A percentile compares a stretch with the other conserved stretches of the same genome.
Evolutionary conservation across 2,113 vertebrate genomes (phyloP).

Genomic region (Hystrix cristata): DNA sequence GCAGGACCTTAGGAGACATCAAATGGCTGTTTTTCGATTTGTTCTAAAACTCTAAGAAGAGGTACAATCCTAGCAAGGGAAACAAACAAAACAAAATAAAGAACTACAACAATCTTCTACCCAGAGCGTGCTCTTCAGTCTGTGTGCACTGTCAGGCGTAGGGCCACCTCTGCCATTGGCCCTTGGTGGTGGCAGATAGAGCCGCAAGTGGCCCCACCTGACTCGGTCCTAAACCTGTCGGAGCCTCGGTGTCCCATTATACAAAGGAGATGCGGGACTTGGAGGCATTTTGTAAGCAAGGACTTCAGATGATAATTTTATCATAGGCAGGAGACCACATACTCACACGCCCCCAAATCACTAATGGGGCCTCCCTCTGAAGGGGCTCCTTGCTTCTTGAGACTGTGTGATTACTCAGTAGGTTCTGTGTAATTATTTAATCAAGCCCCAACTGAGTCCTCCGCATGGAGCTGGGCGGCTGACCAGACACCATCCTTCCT

Average conservation of each 20-base stretch:
- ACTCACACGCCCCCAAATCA: conserved; percentile 68
- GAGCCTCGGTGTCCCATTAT: background rate
- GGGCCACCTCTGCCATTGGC: background rate
- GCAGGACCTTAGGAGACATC: background rate
- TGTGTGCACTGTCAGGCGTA: fast-evolving
- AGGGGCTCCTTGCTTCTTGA: conserved; percentile 84
- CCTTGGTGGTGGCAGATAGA: background rate
- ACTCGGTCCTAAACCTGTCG: background rate
- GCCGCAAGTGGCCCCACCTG: background rate
- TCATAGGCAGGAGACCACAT: conserved; percentile 28
- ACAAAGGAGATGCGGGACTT: background rate
- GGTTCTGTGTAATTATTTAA: conserved; percentile 86
- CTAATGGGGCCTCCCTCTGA: conserved; percentile 67
- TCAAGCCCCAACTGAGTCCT: conserved; percentile 80
- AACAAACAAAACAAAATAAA: background rate
- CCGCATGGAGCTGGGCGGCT: conserved; percentile 70
- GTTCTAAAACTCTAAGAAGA: background rate
- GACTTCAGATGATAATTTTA: conserved; percentile 43
- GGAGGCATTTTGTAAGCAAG: conserved; percentile 46
- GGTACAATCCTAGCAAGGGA: background rate
- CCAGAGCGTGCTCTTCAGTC: too few species aligned
- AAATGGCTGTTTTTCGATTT: background rate
- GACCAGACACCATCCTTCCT: conserved; percentile 78
- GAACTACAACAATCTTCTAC: too few species aligned
- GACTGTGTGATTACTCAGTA: conserved; percentile 78